Conservation (phyloP, 2,888 invertebrate species). For the Ceraclea dissimilis region DNA sequence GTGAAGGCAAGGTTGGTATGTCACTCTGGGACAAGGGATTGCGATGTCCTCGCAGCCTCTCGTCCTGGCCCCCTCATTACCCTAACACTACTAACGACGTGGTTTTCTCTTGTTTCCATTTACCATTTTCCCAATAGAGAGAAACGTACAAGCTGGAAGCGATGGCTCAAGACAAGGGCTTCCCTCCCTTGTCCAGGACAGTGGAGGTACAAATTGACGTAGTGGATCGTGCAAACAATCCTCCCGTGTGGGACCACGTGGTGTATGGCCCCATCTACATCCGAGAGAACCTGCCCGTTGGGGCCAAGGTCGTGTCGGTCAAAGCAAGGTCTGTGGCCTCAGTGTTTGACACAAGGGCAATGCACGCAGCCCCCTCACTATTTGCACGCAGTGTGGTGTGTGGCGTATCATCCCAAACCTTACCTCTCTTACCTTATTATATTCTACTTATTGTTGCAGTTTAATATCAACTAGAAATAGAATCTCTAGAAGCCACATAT, state of each 20-base stretch:
- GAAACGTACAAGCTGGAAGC: conserved; percentile 98
- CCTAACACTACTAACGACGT: conserved; percentile 60
- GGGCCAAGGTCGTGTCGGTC: conserved; percentile 95
- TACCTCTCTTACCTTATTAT: neutral
- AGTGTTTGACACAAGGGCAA: conserved; percentile 49
- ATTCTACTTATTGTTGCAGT: no score
- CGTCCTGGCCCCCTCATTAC: conserved; percentile 31
- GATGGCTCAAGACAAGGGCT: conserved; percentile 97
- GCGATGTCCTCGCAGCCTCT: conserved; percentile 39
- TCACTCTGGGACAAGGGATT: conserved; percentile 43
- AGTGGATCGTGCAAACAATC: conserved; percentile 96
- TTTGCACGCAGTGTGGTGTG: conserved; percentile 42
- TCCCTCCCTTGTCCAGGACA: conserved; percentile 88
- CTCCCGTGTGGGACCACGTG: conserved; percentile 93
- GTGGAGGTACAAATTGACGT: conserved; percentile 98
- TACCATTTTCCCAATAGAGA: conserved; percentile 67
- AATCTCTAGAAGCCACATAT: no score
- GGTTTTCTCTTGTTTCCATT: conserved; percentile 57
- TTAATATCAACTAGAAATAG: no score
- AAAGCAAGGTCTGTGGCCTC: conserved; percentile 91
- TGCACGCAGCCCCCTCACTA: conserved; percentile 54
- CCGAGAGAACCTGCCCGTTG: conserved; percentile 96
- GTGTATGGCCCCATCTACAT: conserved; percentile 96
- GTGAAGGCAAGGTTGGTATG: conserved; percentile 97
- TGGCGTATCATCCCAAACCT: conserved; percentile 24